Evolutionary conservation across 1,140 invertebrate genomes (phyloP), one percentile per base, ranked within the genome.

Genomic region (Drosophila murphyi): DNA sequence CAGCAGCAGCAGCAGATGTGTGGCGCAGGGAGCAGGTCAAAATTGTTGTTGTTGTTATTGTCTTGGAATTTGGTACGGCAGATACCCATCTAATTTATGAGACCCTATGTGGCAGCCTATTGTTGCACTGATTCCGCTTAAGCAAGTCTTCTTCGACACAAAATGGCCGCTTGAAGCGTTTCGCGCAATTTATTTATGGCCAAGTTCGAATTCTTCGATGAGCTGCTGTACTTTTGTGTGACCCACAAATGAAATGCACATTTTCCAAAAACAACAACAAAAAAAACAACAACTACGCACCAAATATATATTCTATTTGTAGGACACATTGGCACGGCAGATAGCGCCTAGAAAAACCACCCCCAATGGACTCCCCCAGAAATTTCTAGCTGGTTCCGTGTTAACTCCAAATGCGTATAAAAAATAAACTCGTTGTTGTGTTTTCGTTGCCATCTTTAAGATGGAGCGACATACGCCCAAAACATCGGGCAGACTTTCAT

Each of bases 361-460:
- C 72, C 72, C 55, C 71, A 69, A 20, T 8, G 35, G 34, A 20
- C 20, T 20, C 43, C 57, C 71, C 63, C 56, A 56, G 54, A 55
- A 34, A 43, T 34, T 67, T 82, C 67, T 20, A 70, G 48, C 60
- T 47, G 57, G 75, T 82, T 78, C 55, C 70, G 57, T 59, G 29
- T 62, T 54, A 41, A 32, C 54, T 43, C 35, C 59, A 48, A 20
- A 55, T 59, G 41, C 54, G 20, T 34, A 29, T 45, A 41, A 12
- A 37, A 50, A 63, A 71, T 29, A 73, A 85, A 87, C 85, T 88
- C 80, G 68, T 76, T 75, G 67, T 59, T 75, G 41, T 60, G 51
- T 41, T 20, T 20, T 64, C 39, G 82, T 87, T 88, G 80, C 83
- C 73, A 83, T 88, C 77, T 89, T 83, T 67, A 80, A 89, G 80